Conservation (phyloP, 2,797 vertebrate genomes). For the Sebastes trivittatus region DNA sequence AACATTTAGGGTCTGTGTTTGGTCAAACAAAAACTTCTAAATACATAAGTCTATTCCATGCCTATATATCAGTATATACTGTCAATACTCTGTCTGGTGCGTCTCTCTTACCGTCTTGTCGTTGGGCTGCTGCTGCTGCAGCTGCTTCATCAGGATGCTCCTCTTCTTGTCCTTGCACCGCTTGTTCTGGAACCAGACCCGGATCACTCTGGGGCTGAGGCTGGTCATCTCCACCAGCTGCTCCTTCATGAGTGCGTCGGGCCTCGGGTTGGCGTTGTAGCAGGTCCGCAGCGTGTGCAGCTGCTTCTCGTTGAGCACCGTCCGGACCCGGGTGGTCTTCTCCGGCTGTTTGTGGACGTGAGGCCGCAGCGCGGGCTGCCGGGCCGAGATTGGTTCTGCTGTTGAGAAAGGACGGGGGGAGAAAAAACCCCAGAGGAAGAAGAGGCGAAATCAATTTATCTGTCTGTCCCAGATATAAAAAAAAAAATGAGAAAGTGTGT, state of each 20-base stretch:
- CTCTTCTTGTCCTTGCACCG: slow-evolving; percentile 95
- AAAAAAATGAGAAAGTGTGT: neutral
- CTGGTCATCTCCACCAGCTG: slow-evolving; percentile 96
- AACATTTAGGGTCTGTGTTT: neutral
- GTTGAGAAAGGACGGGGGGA: slow-evolving; percentile 40
- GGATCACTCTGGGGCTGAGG: slow-evolving; percentile 92
- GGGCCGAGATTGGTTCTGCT: slow-evolving; percentile 94
- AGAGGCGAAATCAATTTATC: neutral
- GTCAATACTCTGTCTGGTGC: too few relatives aligned
- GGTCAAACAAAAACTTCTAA: neutral
- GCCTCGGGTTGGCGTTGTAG: slow-evolving; percentile 94
- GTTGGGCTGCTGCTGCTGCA: slow-evolving; percentile 93
- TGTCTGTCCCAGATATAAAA: neutral
- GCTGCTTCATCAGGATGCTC: slow-evolving; percentile 94
- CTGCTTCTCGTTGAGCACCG: slow-evolving; percentile 95
- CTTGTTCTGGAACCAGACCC: slow-evolving; percentile 98
- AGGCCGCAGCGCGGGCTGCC: slow-evolving; percentile 90
- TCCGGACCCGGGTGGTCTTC: slow-evolving; percentile 93
- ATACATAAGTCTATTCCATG: neutral
- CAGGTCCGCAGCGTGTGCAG: slow-evolving; percentile 95
- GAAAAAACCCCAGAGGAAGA: neutral
- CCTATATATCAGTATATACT: neutral
- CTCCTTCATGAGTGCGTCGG: slow-evolving; percentile 95
- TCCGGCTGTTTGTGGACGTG: slow-evolving; percentile 95
- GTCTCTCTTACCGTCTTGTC: slow-evolving; percentile 91